Base-by-base conservation (phyloP, 2,888 invertebrate species). In the Amblyjoppa proteus region DNA sequence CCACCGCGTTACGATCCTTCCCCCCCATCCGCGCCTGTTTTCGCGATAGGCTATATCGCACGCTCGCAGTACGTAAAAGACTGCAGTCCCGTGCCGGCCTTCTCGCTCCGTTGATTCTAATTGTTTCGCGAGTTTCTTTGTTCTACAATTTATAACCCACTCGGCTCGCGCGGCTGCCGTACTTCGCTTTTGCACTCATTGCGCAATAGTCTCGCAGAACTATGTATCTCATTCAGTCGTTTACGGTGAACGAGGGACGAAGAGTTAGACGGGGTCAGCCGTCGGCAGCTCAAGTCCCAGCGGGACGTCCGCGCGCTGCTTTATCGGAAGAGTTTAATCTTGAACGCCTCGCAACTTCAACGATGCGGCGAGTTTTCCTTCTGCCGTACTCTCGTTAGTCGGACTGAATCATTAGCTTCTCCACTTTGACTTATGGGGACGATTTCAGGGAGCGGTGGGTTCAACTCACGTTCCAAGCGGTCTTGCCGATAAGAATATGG, bases 61-160 rank as follows among this genome's bases (percentile, higher is more conserved):
- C 45, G 28, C 31, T 45, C 45, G 16, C 61, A 71, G 68, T 81
- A 80, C 76, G 66, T 61, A 68, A 73, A 84, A 77, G 76, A 77
- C 51, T 73, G 74, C 31, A 31, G 49, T 56, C 34, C 64, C 58
- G 56, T 38, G 66, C 41, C 61, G 31, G 76, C 66, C 76, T 84
- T 76, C 68, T 80, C 87, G 84, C 84, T 81, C 53, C 76, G 82
- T 74, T 81, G 84, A 66, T 73, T 82, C 80, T 83, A 84, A 85
- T 85, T 81, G 80, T 84, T 78, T 79, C 82, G 80, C 84, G 71
- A 66, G 64, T 87, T 70, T 83, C 77, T 87, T 87, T 87, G 84
- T 87, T 83, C 83, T 64, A 53, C 56, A 80, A 80, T 83, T 82
- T 85, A 75, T 76, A 61, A 80, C 64, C 38, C 64, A 34, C 28